These are phyloP conservation scores for Sinelater perroti DNA, from an alignment of 2,888 invertebrate species.

Conservation along the genomic window DNA sequence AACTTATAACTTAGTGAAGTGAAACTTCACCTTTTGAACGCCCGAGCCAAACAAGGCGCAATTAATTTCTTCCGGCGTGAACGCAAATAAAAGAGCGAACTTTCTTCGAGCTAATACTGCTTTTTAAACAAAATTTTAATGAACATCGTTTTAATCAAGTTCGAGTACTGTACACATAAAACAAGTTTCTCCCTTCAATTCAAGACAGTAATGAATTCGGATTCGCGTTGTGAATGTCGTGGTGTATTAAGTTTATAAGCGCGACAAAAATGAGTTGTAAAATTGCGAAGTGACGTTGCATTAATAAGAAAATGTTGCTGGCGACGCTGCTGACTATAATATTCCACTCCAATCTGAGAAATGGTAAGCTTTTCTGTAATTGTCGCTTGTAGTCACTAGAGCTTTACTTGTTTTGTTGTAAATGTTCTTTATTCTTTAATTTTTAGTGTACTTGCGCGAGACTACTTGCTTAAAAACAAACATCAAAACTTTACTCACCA, in stretches of 20 bases:
- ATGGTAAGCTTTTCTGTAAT: slow-evolving; percentile 25
- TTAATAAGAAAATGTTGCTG: slow-evolving; percentile 26
- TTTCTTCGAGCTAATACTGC: slow-evolving; percentile 4
- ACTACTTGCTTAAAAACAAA: not conserved
- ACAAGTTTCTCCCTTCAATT: slow-evolving; percentile 2
- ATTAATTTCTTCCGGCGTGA: slow-evolving; percentile 15
- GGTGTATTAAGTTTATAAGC: not conserved
- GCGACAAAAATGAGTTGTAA: slow-evolving; percentile 20
- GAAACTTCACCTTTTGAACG: slow-evolving; percentile 3
- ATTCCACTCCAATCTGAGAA: slow-evolving; percentile 21
- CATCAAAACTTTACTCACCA: slow-evolving; percentile 5
- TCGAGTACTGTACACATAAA: slow-evolving; percentile 11
- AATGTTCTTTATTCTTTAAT: not conserved
- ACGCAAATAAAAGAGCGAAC: slow-evolving; percentile 17
- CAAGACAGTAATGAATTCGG: slow-evolving; percentile 3
- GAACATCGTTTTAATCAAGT: slow-evolving; percentile 19
- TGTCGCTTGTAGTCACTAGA: too few species aligned
- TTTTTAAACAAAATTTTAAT: slow-evolving; percentile 16
- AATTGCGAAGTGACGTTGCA: slow-evolving; percentile 26
- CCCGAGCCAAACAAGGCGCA: slow-evolving; percentile 4
- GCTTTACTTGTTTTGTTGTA: not conserved
- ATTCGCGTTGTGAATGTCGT: slow-evolving; percentile 9
- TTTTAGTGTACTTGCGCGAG: not conserved
- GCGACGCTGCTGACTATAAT: slow-evolving; percentile 15
- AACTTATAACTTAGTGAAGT: too few species aligned